These are phyloP conservation scores for Zaprionus bogoriensis DNA, from an alignment of 2,888 invertebrate species.

Conservation along the genomic window DNA sequence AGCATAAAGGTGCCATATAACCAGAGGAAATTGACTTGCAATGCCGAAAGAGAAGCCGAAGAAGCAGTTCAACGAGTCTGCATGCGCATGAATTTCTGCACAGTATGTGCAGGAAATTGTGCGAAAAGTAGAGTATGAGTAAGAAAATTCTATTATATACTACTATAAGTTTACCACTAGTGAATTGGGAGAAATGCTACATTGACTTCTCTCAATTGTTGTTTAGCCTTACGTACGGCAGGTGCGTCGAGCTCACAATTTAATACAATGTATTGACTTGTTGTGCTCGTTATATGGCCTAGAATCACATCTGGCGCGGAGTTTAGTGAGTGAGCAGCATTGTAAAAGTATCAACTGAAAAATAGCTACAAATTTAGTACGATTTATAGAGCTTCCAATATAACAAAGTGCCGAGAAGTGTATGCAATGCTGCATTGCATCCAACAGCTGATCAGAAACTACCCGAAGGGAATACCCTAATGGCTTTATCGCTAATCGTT, in stretches of 20 bases:
- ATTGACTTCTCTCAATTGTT: background rate
- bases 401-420: constrained; percentile 39
- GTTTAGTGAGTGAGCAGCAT: constrained; percentile 9
- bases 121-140: too few relatives aligned
- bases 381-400: constrained; percentile 11
- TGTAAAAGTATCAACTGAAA: background rate
- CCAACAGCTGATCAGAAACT: constrained; percentile 24
- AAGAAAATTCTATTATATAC: too few relatives aligned
- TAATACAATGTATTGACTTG: background rate
- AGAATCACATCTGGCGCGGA: background rate
- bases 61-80: constrained; percentile 20
- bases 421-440: constrained; percentile 23
- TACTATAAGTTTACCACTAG: too few relatives aligned
- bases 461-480: constrained; percentile 24
- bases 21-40: constrained; percentile 32
- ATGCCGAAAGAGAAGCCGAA: constrained; percentile 4
- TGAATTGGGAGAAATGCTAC: too few relatives aligned
- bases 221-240: background rate
- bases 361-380: background rate
- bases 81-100: background rate
- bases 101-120: too few relatives aligned
- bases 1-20: constrained; percentile 17
- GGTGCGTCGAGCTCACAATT: constrained; percentile 1
- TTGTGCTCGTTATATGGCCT: constrained; percentile 1
- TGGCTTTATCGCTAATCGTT: constrained; percentile 21